Evolutionary conservation across 64 coral and sea anemone genomes (phyloP).

Genomic region (Orbicella faveolata): DNA sequence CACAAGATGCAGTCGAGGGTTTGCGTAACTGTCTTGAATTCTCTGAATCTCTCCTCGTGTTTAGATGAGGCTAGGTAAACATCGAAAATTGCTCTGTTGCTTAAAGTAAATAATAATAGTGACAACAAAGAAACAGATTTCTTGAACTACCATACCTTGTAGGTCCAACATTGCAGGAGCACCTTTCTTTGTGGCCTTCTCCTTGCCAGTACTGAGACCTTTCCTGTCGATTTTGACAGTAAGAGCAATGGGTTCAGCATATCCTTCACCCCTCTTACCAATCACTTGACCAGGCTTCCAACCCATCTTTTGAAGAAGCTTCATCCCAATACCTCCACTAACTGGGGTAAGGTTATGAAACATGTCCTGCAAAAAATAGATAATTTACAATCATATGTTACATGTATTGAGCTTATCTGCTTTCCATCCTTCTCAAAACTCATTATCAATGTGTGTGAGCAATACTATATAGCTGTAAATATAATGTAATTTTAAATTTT

Average conservation of each 20-base stretch:
- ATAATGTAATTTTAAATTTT: no score
- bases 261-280: conserved; percentile 94
- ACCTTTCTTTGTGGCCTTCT: conserved; percentile 58
- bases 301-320: conserved; percentile 96
- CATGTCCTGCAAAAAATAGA: conserved; percentile 72
- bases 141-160: conserved; percentile 36
- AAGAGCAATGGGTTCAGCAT: conserved; percentile 88
- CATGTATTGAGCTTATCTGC: no score
- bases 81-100: no score
- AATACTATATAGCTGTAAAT: no score
- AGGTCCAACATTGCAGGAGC: conserved; percentile 26
- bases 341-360: conserved; percentile 92
- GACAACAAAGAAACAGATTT: no score
- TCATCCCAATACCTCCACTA: conserved; percentile 89
- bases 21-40: no score
- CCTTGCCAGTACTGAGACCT: conserved; percentile 74
- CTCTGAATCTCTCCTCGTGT: no score
- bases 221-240: conserved; percentile 93
- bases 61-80: no score
- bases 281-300: conserved; percentile 98
- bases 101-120: neutral
- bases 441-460: no score
- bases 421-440: neutral
- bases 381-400: neutral
- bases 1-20: no score